Percentiles rank a stretch among this genome's conserved stretches.
phyloP scores from a whole-genome alignment of 1,140 invertebrate species.

The Phymastichus coffea region DNA sequence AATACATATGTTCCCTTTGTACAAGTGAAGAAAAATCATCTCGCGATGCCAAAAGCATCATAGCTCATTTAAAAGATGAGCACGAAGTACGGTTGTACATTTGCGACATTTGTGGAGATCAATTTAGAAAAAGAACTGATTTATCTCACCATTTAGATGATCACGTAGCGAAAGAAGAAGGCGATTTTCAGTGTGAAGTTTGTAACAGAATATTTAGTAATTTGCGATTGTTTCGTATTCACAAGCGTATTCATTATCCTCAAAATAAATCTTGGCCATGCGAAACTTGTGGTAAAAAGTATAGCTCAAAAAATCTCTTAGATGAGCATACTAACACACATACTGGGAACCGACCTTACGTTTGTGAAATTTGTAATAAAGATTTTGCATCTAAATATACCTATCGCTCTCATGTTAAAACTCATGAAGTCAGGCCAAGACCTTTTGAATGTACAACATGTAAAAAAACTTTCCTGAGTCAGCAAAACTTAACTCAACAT shows the following conservation, averaged over 20 bases:
- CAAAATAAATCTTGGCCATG: constrained; percentile 66
- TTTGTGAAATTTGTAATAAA: constrained; percentile 68
- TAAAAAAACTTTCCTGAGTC: constrained; percentile 72
- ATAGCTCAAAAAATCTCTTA: constrained; percentile 66
- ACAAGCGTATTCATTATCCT: constrained; percentile 65
- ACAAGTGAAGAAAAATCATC: constrained; percentile 50
- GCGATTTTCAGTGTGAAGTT: constrained; percentile 66
- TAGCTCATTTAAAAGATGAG: constrained; percentile 60
- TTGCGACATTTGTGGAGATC: constrained; percentile 69
- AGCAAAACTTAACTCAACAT: constrained; percentile 74
- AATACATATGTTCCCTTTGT: constrained; percentile 65
- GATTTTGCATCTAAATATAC: constrained; percentile 78
- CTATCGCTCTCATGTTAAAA: constrained; percentile 73
- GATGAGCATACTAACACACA: constrained; percentile 73
- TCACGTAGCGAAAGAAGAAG: constrained; percentile 63
- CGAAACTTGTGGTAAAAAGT: constrained; percentile 65
- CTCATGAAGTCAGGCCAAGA: constrained; percentile 67
- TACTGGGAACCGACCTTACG: constrained; percentile 67
- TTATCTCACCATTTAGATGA: constrained; percentile 67
- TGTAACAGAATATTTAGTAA: constrained; percentile 67
- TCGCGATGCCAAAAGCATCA: constrained; percentile 62
- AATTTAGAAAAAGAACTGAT: constrained; percentile 64
- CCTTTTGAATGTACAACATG: constrained; percentile 69
- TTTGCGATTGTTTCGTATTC: constrained; percentile 62
- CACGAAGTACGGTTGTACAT: constrained; percentile 69